A percentile compares a stretch with the other conserved stretches of the same genome.
Conservation (phyloP, 2,113 vertebrate genomes). For the Galeopterus variegatus region DNA sequence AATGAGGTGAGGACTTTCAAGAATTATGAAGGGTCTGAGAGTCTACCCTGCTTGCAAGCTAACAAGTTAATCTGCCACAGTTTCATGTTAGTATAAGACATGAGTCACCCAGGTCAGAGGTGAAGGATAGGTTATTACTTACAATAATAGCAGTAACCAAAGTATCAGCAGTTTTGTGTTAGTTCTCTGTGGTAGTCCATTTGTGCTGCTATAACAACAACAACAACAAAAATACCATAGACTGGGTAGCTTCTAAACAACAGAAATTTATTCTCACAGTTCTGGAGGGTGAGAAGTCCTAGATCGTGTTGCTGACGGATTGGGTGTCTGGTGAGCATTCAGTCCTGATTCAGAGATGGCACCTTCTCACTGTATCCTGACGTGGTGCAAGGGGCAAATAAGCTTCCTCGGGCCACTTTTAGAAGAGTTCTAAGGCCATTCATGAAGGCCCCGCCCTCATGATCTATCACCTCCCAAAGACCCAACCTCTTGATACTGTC, state of each 20-base stretch:
- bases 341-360: background rate
- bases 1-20: conserved; percentile 93
- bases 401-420: background rate
- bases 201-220: background rate
- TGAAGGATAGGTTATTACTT: background rate
- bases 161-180: background rate
- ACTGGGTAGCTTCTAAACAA: too few species aligned
- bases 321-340: background rate
- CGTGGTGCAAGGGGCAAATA: background rate
- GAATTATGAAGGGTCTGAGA: background rate
- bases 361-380: background rate
- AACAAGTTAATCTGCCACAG: background rate
- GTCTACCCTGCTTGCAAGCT: background rate
- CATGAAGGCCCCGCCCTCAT: background rate
- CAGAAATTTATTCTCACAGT: background rate
- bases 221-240: background rate
- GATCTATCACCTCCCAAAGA: background rate
- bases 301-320: background rate
- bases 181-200: background rate
- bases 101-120: background rate
- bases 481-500: background rate
- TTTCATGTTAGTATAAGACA: background rate
- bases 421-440: background rate
- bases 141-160: background rate
- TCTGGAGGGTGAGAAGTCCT: background rate